Conservation (phyloP, 2,888 invertebrate species). For the Cosmopolites sordidus region DNA sequence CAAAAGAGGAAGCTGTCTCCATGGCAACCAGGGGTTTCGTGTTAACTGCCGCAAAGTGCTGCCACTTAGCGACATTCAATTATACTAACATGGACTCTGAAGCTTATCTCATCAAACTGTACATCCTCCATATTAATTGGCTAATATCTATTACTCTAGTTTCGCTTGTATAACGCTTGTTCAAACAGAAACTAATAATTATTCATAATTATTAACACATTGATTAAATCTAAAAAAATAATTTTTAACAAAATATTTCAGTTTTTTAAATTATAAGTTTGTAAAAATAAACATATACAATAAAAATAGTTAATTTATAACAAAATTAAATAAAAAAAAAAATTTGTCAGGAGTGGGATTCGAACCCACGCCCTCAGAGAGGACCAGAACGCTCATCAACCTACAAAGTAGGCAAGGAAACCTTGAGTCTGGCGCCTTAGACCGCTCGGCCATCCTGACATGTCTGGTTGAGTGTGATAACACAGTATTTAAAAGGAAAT, state of each 20-base stretch:
- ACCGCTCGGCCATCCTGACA: constrained; percentile 86
- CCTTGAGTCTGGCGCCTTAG: constrained; percentile 67
- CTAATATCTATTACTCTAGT: too few relatives aligned
- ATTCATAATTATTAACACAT: too few relatives aligned
- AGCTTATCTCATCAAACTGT: too few relatives aligned
- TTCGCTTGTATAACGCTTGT: too few relatives aligned
- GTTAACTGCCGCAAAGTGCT: constrained; percentile 33
- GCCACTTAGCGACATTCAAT: constrained; percentile 32
- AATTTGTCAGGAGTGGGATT: constrained; percentile 45
- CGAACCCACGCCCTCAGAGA: constrained; percentile 51
- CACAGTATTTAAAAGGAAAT: too few relatives aligned
- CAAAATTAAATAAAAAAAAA: constrained; percentile 16
- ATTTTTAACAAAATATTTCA: too few relatives aligned
- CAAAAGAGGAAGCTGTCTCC: constrained; percentile 47
- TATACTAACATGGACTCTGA: constrained; percentile 18
- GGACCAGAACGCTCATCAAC: constrained; percentile 46
- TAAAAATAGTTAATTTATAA: background rate
- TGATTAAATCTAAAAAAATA: too few relatives aligned
- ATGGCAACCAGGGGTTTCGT: constrained; percentile 40
- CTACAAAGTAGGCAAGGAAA: constrained; percentile 14
- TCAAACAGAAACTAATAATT: too few relatives aligned
- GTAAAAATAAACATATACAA: too few relatives aligned
- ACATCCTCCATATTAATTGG: too few relatives aligned
- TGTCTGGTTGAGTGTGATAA: too few relatives aligned
- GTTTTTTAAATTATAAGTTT: too few relatives aligned